Base-by-base conservation (phyloP, 53 echinoderm and acorn worm genomes). In the Actinopyga echinites region DNA sequence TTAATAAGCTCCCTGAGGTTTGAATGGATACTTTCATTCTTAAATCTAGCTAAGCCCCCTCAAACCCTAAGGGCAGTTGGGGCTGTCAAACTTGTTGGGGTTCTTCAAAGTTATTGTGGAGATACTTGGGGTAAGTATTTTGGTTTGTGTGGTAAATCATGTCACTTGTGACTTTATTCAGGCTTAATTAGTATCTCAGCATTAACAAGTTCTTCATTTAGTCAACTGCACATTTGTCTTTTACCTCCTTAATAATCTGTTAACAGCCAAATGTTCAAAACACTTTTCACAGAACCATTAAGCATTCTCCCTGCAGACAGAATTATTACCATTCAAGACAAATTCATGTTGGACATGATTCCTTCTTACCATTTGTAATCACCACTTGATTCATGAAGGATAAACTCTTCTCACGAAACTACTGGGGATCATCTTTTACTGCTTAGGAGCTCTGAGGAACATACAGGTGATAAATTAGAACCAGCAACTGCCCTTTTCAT, bases 311-410 rank as follows among this genome's bases (percentile, higher is more conserved):
- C 49, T 15, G 1, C 49, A 36, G 68, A 68, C 68, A 68, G 67
- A 20, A n/a, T 68, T 31, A 38, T 68, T 68, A 68, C 31, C 68
- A 68, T 37, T 65, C 66, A 65, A 65, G 66, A 65, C 66, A 65
- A 38, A 37, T 68, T 31, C 68, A 38, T 22, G 68, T 68, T 30
- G 68, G 34, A 68, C 35, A n/a, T 38, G 35, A 65, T 65, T 65
- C 40, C 40, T 40, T 65, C 32, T 65, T 33, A 65, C 34, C 66
- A 65, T 30, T 68, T 38, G 35, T 68, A 32, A 68, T 32, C 34
- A 30, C 22, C 68, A 9, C 22, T 68, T 68, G 68, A 68, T 68
- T 68, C 68, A 68, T 68, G 68, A 38, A 68, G 68, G 68, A 22
- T 28, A 63, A 63, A 63, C 28, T 13, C 63, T 63, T 25, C n/a